A percentile compares a stretch with the other conserved stretches of the same genome.
Evolutionary conservation across 2,113 vertebrate species (phyloP).

Genomic region (Nothobranchius kuhntae): DNA sequence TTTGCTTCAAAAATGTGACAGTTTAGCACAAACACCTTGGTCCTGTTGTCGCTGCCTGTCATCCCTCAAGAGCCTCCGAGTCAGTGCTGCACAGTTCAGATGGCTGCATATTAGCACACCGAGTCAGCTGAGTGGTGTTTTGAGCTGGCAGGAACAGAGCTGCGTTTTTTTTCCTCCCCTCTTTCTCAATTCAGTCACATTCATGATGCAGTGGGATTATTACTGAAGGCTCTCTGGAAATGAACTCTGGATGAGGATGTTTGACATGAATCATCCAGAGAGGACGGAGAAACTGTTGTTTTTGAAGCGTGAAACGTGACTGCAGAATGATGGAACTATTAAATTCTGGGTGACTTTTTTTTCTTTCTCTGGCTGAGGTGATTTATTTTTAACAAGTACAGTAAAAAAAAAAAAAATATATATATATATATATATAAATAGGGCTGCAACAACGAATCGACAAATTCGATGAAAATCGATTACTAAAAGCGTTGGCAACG

Average conservation of each 20-base stretch:
- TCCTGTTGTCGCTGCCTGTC: conserved; percentile 28
- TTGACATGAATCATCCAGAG: conserved; percentile 59
- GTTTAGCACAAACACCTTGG: conserved; percentile 22
- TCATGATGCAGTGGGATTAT: conserved; percentile 33
- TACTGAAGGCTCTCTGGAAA: conserved; percentile 52
- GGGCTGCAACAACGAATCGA: too few relatives aligned
- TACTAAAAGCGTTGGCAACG: too few relatives aligned
- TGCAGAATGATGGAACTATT: conserved; percentile 26
- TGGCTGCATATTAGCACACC: conserved; percentile 34
- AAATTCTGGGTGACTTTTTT: conserved; percentile 29
- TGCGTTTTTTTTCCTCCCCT: conserved; percentile 7
- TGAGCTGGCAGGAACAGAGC: conserved; percentile 10
- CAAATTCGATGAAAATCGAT: too few relatives aligned
- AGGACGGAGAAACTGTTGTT: conserved; percentile 36
- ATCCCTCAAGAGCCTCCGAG: conserved; percentile 26
- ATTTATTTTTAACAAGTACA: conserved; percentile 41
- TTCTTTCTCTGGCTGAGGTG: conserved; percentile 20
- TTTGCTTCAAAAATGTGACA: conserved; percentile 22
- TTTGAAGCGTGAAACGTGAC: conserved; percentile 56
- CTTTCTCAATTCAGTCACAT: conserved; percentile 32
- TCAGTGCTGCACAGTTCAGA: conserved; percentile 26
- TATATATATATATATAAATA: too few relatives aligned
- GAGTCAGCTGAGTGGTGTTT: conserved; percentile 54
- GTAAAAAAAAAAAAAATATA: neutral
- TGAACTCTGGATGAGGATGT: conserved; percentile 62